Percentiles rank a stretch among this genome's conserved stretches.
Conservation (phyloP, 2,797 vertebrate genomes). For the Argyrosomus regius region DNA sequence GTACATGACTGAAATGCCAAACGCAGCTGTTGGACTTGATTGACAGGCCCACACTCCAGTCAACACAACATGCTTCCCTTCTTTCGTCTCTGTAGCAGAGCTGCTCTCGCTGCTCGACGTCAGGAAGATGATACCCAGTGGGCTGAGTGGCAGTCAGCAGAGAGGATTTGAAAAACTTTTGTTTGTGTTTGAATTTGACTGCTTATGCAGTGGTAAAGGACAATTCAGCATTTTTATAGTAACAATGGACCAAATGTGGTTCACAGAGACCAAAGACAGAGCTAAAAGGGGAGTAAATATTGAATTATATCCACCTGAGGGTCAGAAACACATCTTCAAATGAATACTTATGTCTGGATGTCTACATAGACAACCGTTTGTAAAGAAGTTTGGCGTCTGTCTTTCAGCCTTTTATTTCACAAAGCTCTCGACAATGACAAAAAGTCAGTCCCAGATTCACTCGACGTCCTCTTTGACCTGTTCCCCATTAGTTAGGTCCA, state of each 20-base stretch:
- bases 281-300: too few species aligned
- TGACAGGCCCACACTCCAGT: slow-evolving; percentile 71
- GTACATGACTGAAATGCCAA: slow-evolving; percentile 77
- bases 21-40: slow-evolving; percentile 65
- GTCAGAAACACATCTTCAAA: not conserved
- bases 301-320: not conserved
- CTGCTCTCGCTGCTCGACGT: slow-evolving; percentile 28
- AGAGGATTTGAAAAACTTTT: slow-evolving; percentile 26
- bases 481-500: too few species aligned
- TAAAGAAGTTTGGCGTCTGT: not conserved
- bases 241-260: not conserved
- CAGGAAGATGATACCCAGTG: slow-evolving; percentile 49
- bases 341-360: not conserved
- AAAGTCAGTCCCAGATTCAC: too few species aligned
- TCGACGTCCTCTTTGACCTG: too few species aligned
- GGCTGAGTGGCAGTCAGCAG: slow-evolving; percentile 52
- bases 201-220: not conserved
- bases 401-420: too few species aligned
- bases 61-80: slow-evolving; percentile 56
- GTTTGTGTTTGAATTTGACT: slow-evolving; percentile 34
- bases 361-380: not conserved
- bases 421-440: too few species aligned
- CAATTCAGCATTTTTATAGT: not conserved
- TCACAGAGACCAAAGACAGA: too few species aligned
- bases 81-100: slow-evolving; percentile 55